phyloP scores from a whole-genome alignment of 2,888 invertebrate genomes.

The Lasioglossum marginatum region DNA sequence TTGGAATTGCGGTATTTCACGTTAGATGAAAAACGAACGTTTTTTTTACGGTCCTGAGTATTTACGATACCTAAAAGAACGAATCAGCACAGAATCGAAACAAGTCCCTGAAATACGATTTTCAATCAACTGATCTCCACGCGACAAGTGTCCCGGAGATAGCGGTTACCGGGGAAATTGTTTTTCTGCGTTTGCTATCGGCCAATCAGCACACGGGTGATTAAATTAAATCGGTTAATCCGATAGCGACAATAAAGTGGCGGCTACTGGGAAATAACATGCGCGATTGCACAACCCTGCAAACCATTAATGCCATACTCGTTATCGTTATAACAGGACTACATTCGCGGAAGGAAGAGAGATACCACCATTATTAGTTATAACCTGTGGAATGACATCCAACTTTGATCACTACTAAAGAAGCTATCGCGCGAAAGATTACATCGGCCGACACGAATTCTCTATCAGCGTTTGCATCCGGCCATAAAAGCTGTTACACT shows the following conservation, averaged over 20 bases:
- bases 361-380: slow-evolving; percentile 63
- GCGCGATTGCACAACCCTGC: slow-evolving; percentile 72
- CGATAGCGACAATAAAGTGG: slow-evolving; percentile 78
- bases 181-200: slow-evolving; percentile 79
- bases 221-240: slow-evolving; percentile 80
- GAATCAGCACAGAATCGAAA: slow-evolving; percentile 50
- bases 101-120: slow-evolving; percentile 61
- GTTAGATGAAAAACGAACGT: neutral
- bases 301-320: slow-evolving; percentile 69
- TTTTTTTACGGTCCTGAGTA: slow-evolving; percentile 2
- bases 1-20: neutral
- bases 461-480: slow-evolving; percentile 43
- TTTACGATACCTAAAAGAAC: slow-evolving; percentile 40
- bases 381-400: slow-evolving; percentile 57
- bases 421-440: slow-evolving; percentile 48
- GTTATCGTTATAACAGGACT: slow-evolving; percentile 57
- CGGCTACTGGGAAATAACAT: slow-evolving; percentile 70
- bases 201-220: slow-evolving; percentile 76
- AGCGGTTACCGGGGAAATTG: slow-evolving; percentile 75
- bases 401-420: slow-evolving; percentile 34
- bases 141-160: slow-evolving; percentile 71
- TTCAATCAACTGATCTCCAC: slow-evolving; percentile 60
- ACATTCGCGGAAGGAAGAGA: slow-evolving; percentile 52
- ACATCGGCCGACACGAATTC: slow-evolving; percentile 37
- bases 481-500: slow-evolving; percentile 31